Evolutionary conservation across 2,797 vertebrate genomes (phyloP).

Genomic region (Gila robusta): DNA sequence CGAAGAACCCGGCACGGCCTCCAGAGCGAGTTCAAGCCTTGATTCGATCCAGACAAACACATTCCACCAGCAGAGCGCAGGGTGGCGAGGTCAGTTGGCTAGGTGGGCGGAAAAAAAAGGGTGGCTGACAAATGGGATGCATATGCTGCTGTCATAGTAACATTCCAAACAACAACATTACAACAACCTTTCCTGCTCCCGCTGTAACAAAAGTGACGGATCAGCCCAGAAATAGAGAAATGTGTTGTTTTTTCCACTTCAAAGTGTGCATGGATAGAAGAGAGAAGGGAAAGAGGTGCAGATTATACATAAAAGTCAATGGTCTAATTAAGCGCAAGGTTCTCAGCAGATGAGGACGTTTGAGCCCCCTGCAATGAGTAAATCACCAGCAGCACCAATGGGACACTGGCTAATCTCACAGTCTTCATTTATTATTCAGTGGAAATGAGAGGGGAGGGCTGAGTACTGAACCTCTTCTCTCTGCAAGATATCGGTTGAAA

Average conservation of each 20-base stretch:
- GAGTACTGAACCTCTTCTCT: slow-evolving; percentile 40
- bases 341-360: slow-evolving; percentile 63
- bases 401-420: slow-evolving; percentile 63
- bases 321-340: slow-evolving; percentile 66
- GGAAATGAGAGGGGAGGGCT: slow-evolving; percentile 67
- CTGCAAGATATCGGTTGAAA: background rate
- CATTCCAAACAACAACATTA: slow-evolving; percentile 72
- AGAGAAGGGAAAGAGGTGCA: slow-evolving; percentile 10
- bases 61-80: slow-evolving; percentile 53
- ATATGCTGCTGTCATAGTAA: slow-evolving; percentile 71
- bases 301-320: slow-evolving; percentile 55
- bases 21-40: slow-evolving; percentile 18
- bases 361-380: slow-evolving; percentile 68
- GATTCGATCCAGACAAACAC: slow-evolving; percentile 52
- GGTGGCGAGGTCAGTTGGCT: slow-evolving; percentile 42
- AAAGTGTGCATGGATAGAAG: background rate
- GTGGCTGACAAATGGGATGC: slow-evolving; percentile 62
- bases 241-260: background rate
- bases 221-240: slow-evolving; percentile 5
- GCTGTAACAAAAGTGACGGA: slow-evolving; percentile 24
- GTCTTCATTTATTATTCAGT: slow-evolving; percentile 80
- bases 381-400: slow-evolving; percentile 50
- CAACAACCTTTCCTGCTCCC: slow-evolving; percentile 48
- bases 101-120: slow-evolving; percentile 52
- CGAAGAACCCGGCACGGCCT: slow-evolving; percentile 39